Conservation (phyloP, 2,797 vertebrate genomes). For the Tokudaia tokunoshimensis region DNA sequence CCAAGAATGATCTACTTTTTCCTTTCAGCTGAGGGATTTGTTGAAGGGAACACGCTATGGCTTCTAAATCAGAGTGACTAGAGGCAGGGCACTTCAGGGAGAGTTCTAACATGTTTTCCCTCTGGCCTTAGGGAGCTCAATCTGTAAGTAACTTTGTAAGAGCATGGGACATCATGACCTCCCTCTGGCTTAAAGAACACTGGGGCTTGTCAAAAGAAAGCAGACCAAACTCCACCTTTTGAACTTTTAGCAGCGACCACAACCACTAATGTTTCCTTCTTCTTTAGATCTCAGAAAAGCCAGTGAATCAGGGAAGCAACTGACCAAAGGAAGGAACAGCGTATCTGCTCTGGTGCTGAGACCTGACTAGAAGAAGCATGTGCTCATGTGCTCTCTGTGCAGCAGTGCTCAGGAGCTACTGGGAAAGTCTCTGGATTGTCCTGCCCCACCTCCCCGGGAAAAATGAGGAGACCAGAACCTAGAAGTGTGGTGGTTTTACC, state of each 20-base stretch:
- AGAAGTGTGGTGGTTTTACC: constrained; percentile 39
- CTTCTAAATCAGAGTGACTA: constrained; percentile 34
- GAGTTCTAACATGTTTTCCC: not conserved
- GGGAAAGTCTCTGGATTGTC: not conserved
- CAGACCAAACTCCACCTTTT: not conserved
- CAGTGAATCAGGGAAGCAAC: not conserved
- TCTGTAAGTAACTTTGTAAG: not conserved
- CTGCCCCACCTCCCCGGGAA: too few relatives aligned
- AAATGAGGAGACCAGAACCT: not conserved
- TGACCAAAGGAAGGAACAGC: not conserved
- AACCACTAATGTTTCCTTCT: not conserved
- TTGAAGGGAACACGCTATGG: constrained; percentile 15
- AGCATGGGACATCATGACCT: not conserved
- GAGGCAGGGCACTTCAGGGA: not conserved
- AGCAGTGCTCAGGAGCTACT: not conserved
- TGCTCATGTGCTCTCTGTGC: not conserved
- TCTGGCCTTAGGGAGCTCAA: not conserved
- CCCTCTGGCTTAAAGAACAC: not conserved
- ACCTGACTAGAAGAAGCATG: not conserved
- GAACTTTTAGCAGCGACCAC: not conserved
- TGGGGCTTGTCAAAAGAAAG: not conserved
- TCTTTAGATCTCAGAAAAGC: not conserved
- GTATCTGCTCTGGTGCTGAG: not conserved
- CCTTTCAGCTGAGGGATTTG: not conserved
- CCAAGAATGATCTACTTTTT: not conserved